phyloP scores from a whole-genome alignment of 1,140 invertebrate species.

The Centruroides vittatus region DNA sequence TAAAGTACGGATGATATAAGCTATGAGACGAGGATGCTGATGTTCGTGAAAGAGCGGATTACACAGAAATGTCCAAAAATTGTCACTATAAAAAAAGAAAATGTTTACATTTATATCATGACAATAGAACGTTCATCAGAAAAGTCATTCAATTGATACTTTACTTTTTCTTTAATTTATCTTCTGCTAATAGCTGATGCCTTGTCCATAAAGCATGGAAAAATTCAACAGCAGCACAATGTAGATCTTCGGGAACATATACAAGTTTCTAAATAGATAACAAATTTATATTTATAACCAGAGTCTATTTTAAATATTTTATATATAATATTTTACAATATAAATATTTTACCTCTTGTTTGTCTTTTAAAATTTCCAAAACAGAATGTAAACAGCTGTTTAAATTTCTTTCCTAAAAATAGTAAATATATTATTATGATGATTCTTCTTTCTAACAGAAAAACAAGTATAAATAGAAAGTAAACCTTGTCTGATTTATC shows the following conservation, averaged over 20 bases:
- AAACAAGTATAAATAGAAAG: not conserved
- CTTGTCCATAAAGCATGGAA: constrained; percentile 30
- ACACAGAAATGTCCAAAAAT: constrained; percentile 12
- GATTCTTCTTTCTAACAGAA: not conserved
- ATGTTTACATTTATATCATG: not conserved
- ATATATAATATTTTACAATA: too few species aligned
- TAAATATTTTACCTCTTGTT: constrained; percentile 21
- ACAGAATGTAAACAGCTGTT: constrained; percentile 28
- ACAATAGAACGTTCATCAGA: not conserved
- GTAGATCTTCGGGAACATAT: constrained; percentile 26
- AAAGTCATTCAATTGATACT: not conserved
- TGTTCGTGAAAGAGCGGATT: not conserved
- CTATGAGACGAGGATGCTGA: constrained; percentile 3
- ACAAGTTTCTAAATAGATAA: not conserved
- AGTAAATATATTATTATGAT: not conserved
- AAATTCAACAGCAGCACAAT: constrained; percentile 28
- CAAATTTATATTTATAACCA: not conserved
- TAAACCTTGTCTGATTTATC: not conserved
- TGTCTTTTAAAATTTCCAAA: constrained; percentile 25
- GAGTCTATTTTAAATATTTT: too few species aligned
- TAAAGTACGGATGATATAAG: constrained; percentile 13
- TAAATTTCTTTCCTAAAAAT: not conserved
- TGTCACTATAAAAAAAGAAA: constrained; percentile 4
- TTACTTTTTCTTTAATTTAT: constrained; percentile 17
- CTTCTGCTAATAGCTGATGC: constrained; percentile 18